Conservation (phyloP, 2,113 vertebrate species). For the Toxotes jaculatrix region DNA sequence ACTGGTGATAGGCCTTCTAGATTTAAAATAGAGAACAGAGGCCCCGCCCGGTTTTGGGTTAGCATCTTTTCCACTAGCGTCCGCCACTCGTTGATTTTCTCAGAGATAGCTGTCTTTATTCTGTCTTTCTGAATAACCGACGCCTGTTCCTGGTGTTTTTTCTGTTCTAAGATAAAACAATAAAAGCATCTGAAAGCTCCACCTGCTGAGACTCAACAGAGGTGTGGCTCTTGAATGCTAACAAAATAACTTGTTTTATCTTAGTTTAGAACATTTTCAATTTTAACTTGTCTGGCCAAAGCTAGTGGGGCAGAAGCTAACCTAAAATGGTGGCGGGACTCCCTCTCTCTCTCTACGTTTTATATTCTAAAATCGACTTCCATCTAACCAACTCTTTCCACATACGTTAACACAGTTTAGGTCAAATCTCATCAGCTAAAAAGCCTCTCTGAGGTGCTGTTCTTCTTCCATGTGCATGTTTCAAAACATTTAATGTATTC, state of each 20-base stretch:
- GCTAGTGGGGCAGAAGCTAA: neutral
- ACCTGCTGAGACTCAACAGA: no score
- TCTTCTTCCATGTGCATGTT: conserved; percentile 1
- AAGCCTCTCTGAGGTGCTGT: conserved; percentile 14
- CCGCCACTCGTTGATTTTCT: neutral
- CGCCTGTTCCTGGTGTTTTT: neutral
- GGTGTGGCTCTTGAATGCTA: neutral
- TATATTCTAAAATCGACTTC: conserved; percentile 50
- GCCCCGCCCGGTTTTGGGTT: conserved; percentile 12
- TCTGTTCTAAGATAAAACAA: no score
- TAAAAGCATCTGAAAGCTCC: no score
- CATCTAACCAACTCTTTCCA: conserved; percentile 54
- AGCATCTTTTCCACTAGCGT: neutral
- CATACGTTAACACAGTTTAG: conserved; percentile 57
- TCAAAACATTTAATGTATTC: neutral
- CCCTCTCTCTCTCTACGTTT: conserved; percentile 1
- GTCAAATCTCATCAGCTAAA: conserved; percentile 15
- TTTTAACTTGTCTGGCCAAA: neutral
- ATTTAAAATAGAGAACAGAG: conserved; percentile 14
- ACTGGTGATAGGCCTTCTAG: conserved; percentile 33
- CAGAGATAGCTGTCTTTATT: neutral
- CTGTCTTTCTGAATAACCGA: neutral
- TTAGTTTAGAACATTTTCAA: neutral
- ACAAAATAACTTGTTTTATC: neutral
- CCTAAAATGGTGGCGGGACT: neutral